Evolutionary conservation across 1,140 invertebrate genomes (phyloP), one percentile per base, ranked within the genome.

Genomic region (Brachionus plicatilis): DNA sequence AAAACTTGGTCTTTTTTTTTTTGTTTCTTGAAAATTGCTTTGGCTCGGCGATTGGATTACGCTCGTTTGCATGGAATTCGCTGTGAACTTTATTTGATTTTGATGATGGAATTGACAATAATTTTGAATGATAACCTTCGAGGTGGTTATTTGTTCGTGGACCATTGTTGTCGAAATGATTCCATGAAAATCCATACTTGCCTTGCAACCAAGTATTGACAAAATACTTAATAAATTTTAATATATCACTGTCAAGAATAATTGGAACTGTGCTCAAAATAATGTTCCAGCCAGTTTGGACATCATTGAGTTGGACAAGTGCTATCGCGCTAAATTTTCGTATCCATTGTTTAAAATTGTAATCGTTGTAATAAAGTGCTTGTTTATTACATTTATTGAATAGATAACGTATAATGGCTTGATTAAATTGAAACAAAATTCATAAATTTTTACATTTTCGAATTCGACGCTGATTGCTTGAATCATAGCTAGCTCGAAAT

Each of bases 221-320:
- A 37, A 66, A 66, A 66, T 66, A 29, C 5, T 29, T 66, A 66
- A 66, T 66, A 66, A 66, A 66, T 66, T 66, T 66, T 66, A 66
- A 66, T 66, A 66, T 27, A 66, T 66, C 65, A 37, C 29, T 66
- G 29, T 66, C 65, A 27, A 66, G 17, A 37, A 27, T 66, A 29
- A 66, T 17, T 29, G 24, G 65, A 6, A 29, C 29, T 66, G 65
- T 66, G 17, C 8, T 37, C 65, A 66, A 66, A 66, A 66, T 66
- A 27, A 29, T 29, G 65, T 66, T 66, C 65, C 65, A 66, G 29
- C 5, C 65, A 66, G 8, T 66, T 66, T 66, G 24, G 65, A 66
- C 65, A 66, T 66, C 65, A 7, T 66, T 66, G 65, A 66, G 20
- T 66, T 1, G 14, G 24, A 24, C 65, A 27, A 66, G 20, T 66